Base-by-base conservation (phyloP, 2,797 vertebrate species). In the Sciaenops ocellatus region DNA sequence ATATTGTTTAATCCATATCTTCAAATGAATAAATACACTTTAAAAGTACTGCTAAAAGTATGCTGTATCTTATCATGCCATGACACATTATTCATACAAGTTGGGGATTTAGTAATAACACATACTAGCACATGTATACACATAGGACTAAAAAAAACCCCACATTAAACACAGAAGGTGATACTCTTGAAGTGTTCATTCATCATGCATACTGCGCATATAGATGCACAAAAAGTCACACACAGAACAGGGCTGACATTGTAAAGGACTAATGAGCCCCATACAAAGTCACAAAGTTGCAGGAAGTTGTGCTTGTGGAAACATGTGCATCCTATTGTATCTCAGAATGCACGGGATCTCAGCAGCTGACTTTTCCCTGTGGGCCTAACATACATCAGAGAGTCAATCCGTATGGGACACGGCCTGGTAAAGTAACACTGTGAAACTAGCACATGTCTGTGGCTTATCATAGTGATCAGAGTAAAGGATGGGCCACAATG, bases 261-360 rank as follows among this genome's bases (percentile, higher is more conserved):
- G 38, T 18, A 61, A 70, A 61, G 22, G 62, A 75, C 79, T 85
- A 92, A 92, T 76, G 57, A 83, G 64, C 47, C 54, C 80, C 84
- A 73, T 56, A 75, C 80, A 84, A 54, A 90, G 87, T 77, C 78
- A 55, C 61, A 87, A 67, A 52, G 66, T 9, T 50, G 46, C 66
- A 80, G 74, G 80, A 81, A 47, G 79, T 77, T 66, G 20, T 42
- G 64, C 62, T 62, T 60, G 73, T 89, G 76, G 83, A 82, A 89
- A 92, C 84, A 93, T 85, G 72, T 93, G 89, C 73, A 61, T 85
- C 78, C 84, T 75, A 86, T 88, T 90, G 84, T 85, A 78, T 62
- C 57, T 82, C 51, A 80, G 66, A 85, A 76, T 55, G 70, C 70
- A 80, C 34, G 51, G n/a, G 57, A 68, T 79, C 67, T 67, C 55